Conservation (phyloP, 2,797 vertebrate genomes). For the Cynodonichthys magdalenae region DNA sequence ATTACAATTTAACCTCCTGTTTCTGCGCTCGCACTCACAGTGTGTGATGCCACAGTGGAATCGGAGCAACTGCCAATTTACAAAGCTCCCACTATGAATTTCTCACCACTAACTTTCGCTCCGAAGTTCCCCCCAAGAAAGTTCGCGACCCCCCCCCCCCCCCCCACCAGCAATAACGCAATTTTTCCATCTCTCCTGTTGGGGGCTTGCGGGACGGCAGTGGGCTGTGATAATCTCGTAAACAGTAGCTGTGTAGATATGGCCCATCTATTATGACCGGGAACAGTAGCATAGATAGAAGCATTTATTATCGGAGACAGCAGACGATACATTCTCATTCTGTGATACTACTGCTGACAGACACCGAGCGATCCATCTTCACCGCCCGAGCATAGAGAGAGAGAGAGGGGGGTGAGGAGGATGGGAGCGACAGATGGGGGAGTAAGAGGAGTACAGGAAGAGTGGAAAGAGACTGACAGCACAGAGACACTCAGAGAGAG, state of each 20-base stretch:
- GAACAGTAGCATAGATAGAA: slow-evolving; percentile 76
- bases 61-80: slow-evolving; percentile 71
- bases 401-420: slow-evolving; percentile 37
- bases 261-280: slow-evolving; percentile 78
- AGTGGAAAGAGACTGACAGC: slow-evolving; percentile 41
- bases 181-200: slow-evolving; percentile 79
- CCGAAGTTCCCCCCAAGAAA: no score
- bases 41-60: slow-evolving; percentile 52
- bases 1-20: slow-evolving; percentile 70
- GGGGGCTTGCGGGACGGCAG: slow-evolving; percentile 60
- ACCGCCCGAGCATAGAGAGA: slow-evolving; percentile 52
- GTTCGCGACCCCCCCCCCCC: slow-evolving; percentile 50
- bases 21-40: slow-evolving; percentile 51
- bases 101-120: slow-evolving; percentile 73
- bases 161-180: slow-evolving; percentile 76
- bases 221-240: slow-evolving; percentile 80
- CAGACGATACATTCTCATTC: slow-evolving; percentile 82
- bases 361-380: slow-evolving; percentile 79
- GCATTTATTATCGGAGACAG: slow-evolving; percentile 81
- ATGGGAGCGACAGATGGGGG: slow-evolving; percentile 57
- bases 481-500: slow-evolving; percentile 1
- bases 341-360: slow-evolving; percentile 80
- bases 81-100: slow-evolving; percentile 69
- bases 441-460: slow-evolving; percentile 50
- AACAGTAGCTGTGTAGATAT: slow-evolving; percentile 79